Conservation (phyloP, 1,140 invertebrate genomes). For the Parasteatoda tepidariorum region DNA sequence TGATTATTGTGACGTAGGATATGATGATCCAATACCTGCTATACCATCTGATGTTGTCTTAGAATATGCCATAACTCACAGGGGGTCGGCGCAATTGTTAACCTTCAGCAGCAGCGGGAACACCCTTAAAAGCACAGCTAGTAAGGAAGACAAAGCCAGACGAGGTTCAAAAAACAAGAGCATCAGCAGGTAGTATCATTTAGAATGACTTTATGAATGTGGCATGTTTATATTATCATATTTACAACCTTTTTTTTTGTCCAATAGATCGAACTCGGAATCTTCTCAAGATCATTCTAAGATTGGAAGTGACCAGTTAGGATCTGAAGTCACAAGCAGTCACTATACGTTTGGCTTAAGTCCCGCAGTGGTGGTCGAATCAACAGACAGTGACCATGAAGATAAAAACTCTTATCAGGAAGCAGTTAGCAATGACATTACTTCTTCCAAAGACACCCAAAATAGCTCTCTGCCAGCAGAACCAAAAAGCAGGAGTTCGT, state of each 20-base stretch:
- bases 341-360: slow-evolving; percentile 37
- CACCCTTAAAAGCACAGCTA: slow-evolving; percentile 29
- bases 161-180: slow-evolving; percentile 16
- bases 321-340: slow-evolving; percentile 22
- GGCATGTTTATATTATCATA: neutral
- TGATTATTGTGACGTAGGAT: slow-evolving; percentile 12
- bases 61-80: slow-evolving; percentile 10
- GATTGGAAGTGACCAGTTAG: neutral
- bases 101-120: slow-evolving; percentile 49
- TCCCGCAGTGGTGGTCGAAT: slow-evolving; percentile 34
- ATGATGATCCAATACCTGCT: neutral
- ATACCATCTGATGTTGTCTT: slow-evolving; percentile 6
- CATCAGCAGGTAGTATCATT: slow-evolving; percentile 26
- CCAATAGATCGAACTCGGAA: slow-evolving; percentile 51
- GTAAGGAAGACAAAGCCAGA: slow-evolving; percentile 23
- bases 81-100: slow-evolving; percentile 28
- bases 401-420: slow-evolving; percentile 24
- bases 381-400: slow-evolving; percentile 21
- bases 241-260: too few relatives aligned
- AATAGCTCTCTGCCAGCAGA: slow-evolving; percentile 17
- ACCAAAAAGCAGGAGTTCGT: slow-evolving; percentile 32
- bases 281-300: slow-evolving; percentile 38
- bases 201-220: neutral
- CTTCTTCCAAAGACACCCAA: slow-evolving; percentile 22
- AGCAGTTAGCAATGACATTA: slow-evolving; percentile 19